A percentile compares a stretch with the other conserved stretches of the same genome.
Evolutionary conservation across 2,888 invertebrate species (phyloP).

Genomic region (Zele albiditarsus): DNA sequence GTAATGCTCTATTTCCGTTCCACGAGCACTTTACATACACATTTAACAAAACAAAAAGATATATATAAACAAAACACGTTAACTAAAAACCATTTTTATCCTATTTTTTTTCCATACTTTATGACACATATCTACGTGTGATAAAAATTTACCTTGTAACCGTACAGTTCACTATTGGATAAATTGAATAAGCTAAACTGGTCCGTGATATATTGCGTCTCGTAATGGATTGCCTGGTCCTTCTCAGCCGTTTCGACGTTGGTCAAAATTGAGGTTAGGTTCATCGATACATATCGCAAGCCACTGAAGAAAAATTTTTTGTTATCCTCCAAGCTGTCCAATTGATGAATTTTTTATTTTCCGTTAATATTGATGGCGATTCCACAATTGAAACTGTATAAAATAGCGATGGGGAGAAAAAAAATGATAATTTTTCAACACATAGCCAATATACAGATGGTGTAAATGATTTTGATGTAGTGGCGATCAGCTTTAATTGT

Average conservation of each 20-base stretch:
- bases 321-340: neutral
- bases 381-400: neutral
- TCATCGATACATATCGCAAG: constrained; percentile 63
- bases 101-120: neutral
- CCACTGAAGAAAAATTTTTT: constrained; percentile 17
- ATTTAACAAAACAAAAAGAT: neutral
- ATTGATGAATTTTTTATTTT: neutral
- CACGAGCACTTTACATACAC: constrained; percentile 49
- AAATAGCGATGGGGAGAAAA: neutral
- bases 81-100: neutral
- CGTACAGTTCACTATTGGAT: constrained; percentile 53
- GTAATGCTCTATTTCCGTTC: constrained; percentile 50
- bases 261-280: constrained; percentile 66
- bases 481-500: neutral
- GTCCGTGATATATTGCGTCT: constrained; percentile 60
- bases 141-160: constrained; percentile 56
- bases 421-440: neutral
- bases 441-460: neutral
- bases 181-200: constrained; percentile 61
- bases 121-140: neutral
- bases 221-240: constrained; percentile 63
- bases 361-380: neutral
- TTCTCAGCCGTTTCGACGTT: constrained; percentile 57
- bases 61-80: neutral
- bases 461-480: neutral